A percentile compares a stretch with the other conserved stretches of the same genome.
These are phyloP conservation scores for Epinephelus lanceolatus DNA, from an alignment of 2,113 vertebrate species.

Conservation along the genomic window DNA sequence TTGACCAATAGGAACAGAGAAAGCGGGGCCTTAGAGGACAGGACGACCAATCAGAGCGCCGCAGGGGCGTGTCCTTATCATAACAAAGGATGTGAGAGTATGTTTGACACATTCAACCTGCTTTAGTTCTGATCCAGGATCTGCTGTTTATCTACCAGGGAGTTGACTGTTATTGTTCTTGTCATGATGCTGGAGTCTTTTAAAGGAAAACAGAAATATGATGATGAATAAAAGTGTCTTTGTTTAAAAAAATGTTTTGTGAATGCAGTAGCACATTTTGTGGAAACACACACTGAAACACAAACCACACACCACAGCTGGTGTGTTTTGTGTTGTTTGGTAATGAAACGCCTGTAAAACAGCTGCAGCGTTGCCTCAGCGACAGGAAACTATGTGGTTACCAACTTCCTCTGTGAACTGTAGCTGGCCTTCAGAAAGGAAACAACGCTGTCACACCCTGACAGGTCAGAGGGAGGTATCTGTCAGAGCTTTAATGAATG, in stretches of 20 bases:
- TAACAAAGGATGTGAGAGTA: conserved; percentile 56
- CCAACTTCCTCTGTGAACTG: conserved; percentile 46
- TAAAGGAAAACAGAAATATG: neutral
- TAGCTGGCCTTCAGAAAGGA: conserved; percentile 18
- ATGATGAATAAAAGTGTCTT: neutral
- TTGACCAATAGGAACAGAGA: conserved; percentile 58
- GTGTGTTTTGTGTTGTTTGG: neutral
- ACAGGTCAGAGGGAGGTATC: neutral
- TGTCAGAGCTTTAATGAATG: neutral
- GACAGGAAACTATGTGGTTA: conserved; percentile 54
- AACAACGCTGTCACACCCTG: conserved; percentile 45
- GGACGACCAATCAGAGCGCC: conserved; percentile 44
- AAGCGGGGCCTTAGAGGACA: rapidly evolving
- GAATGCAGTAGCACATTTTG: neutral
- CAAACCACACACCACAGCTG: conserved; percentile 24
- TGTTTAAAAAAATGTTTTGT: neutral
- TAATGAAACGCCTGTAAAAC: conserved; percentile 6
- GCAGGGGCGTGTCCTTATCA: conserved; percentile 29
- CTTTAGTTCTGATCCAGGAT: neutral
- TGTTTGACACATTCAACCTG: conserved; percentile 39
- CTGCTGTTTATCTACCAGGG: rapidly evolving
- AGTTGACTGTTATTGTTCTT: neutral
- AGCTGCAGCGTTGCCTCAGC: conserved; percentile 16
- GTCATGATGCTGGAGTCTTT: neutral
- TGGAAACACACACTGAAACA: neutral